Conservation (phyloP, 2,888 invertebrate species). For the Leptopilina syphax region DNA sequence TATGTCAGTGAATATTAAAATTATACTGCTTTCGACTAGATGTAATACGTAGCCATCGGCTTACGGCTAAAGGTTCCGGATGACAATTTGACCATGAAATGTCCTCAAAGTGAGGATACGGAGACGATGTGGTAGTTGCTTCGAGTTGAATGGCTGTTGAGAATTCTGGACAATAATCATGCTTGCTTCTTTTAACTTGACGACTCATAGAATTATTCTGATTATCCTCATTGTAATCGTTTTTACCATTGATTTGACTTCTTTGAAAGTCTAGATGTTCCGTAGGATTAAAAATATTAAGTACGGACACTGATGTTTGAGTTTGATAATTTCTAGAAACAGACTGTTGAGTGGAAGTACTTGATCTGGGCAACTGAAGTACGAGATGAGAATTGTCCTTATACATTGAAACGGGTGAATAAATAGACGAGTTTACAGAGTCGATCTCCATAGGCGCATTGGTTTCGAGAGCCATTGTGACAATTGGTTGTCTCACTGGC, state of each 20-base stretch:
- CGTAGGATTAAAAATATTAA: conserved; percentile 67
- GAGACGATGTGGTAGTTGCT: conserved; percentile 71
- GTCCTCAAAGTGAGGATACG: conserved; percentile 72
- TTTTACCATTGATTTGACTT: conserved; percentile 66
- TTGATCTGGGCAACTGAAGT: conserved; percentile 67
- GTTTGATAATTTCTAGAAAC: conserved; percentile 60
- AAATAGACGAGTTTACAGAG: conserved; percentile 65
- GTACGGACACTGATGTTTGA: conserved; percentile 65
- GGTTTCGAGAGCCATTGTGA: conserved; percentile 61
- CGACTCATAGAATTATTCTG: conserved; percentile 57
- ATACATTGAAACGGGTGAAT: conserved; percentile 67
- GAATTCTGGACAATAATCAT: conserved; percentile 67
- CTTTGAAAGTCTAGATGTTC: conserved; percentile 63
- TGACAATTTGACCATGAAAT: conserved; percentile 75
- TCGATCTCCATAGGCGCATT: conserved; percentile 69
- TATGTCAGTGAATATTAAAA: conserved; percentile 77
- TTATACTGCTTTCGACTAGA: conserved; percentile 76
- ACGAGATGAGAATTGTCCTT: conserved; percentile 66
- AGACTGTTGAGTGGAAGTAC: conserved; percentile 64
- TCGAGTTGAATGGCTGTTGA: conserved; percentile 71
- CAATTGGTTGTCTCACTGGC: conserved; percentile 61
- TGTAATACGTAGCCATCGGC: conserved; percentile 74
- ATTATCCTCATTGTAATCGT: conserved; percentile 62
- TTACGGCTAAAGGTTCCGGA: conserved; percentile 76
- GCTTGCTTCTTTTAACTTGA: conserved; percentile 65